Evolutionary conservation across 2,113 vertebrate species (phyloP), one percentile per base, ranked within the genome.

Genomic region (Pterocles gutturalis): DNA sequence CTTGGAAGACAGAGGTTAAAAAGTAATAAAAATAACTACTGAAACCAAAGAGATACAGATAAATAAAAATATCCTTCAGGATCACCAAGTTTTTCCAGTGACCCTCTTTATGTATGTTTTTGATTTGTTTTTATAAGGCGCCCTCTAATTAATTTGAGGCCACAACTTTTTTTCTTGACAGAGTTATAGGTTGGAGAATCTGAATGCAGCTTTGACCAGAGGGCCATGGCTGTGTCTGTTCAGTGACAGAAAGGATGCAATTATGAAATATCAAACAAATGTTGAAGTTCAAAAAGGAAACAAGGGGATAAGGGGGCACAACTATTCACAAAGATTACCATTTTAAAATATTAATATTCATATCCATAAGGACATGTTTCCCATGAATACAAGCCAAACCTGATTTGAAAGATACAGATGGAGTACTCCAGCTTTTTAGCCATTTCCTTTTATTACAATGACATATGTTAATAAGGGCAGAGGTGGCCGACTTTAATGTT

Each of bases 341-440:
- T 96, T 96, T 97, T 78, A 88, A 54, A 49, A 36, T 41, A 94
- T 92, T 92, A 96, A 90, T 97, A 95, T 97, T 96, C 51, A 97
- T 91, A 94, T 83, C 58, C n/a, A 65, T n/a, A 95, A 94, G 49
- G 66, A 64, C 73, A 87, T 15, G 1, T 93, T 97, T 96, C 38
- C 80, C 36, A 48, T 53, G 60, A 94, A 79, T 67, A 54, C 16
- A 89, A 79, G 38, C 13, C 49, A 85, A 81, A 15, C 4, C 28
- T 79, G 58, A 66, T 45, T 83, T 96, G 49, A 53, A 87, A 95
- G 51, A 61, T 48, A 77, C 28, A 83, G 72, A 94, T 81, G 36
- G 43, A 83, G 18, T 72, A 83, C 31, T 81, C 18, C 48, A 89
- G 90, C 58, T 93, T 87, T 97, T 97, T 71, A 89, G 86, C 45